Percentiles rank a stretch among this genome's conserved stretches.
Conservation (phyloP, 2,888 invertebrate species). For the Papilio demoleus region DNA sequence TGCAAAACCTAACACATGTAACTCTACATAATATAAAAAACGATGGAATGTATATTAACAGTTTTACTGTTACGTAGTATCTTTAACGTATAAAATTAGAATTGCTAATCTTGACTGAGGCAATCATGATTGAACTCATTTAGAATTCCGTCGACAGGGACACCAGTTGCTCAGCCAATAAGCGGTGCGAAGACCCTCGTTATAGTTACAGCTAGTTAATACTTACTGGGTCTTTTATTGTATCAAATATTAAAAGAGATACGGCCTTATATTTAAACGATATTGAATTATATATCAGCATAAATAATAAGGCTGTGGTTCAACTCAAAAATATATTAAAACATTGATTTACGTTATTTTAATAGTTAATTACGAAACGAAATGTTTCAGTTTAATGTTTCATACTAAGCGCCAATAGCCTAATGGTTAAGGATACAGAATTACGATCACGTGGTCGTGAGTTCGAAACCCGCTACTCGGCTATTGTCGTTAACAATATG, state of each 20-base stretch:
- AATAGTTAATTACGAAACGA: too few relatives aligned
- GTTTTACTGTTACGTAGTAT: conserved; percentile 19
- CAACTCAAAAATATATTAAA: too few relatives aligned
- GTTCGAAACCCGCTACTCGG: too few relatives aligned
- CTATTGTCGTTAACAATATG: too few relatives aligned
- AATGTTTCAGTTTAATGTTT: too few relatives aligned
- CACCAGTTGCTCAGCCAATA: conserved; percentile 36
- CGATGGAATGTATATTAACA: neutral
- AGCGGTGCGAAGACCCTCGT: neutral
- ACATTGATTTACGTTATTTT: too few relatives aligned
- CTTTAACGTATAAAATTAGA: conserved; percentile 30
- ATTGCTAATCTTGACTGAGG: conserved; percentile 29
- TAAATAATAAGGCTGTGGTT: too few relatives aligned
- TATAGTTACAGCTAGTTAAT: conserved; percentile 17
- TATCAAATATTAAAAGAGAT: neutral
- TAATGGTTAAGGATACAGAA: too few relatives aligned
- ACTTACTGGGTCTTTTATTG: conserved; percentile 17
- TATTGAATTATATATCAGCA: too few relatives aligned
- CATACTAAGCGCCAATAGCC: too few relatives aligned
- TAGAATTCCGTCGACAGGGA: conserved; percentile 30
- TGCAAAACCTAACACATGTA: neutral
- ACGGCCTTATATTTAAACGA: neutral
- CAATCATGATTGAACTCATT: conserved; percentile 36
- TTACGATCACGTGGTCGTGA: too few relatives aligned
- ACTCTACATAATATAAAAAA: neutral